phyloP scores from a whole-genome alignment of 1,140 invertebrate genomes.

The Stenopsyche tienmushanensis region DNA sequence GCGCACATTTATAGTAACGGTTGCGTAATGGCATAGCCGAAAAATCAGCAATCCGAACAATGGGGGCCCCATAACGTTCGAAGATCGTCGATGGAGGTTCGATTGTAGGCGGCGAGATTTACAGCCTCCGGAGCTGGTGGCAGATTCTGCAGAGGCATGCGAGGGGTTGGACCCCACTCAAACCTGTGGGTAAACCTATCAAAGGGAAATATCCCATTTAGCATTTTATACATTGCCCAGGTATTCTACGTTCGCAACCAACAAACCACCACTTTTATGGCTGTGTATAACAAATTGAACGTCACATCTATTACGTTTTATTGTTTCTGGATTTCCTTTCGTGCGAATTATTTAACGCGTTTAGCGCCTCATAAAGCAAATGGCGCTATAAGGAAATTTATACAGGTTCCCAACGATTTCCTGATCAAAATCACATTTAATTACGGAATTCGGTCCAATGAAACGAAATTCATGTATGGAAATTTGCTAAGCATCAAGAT shows the following conservation, averaged over 20 bases:
- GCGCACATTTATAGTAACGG: neutral
- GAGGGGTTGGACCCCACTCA: neutral
- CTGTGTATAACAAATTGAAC: constrained; percentile 3
- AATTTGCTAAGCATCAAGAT: no score
- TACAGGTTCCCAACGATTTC: no score
- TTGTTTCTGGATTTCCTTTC: neutral
- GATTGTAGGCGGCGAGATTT: neutral
- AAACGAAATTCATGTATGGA: no score
- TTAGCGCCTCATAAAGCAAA: no score
- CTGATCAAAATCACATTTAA: no score
- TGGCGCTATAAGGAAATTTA: no score
- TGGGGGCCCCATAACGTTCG: neutral
- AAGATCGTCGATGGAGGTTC: neutral
- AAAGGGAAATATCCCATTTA: constrained; percentile 1
- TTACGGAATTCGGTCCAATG: no score
- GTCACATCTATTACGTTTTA: neutral
- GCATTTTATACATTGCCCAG: constrained; percentile 8
- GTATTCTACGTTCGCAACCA: neutral
- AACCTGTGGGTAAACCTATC: constrained; percentile 5
- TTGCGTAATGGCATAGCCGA: neutral
- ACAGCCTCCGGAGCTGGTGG: neutral
- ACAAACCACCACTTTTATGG: neutral
- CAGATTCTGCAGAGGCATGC: neutral
- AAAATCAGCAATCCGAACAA: neutral
- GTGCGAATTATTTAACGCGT: no score